A percentile compares a stretch with the other conserved stretches of the same genome.
phyloP scores from a whole-genome alignment of 2,888 invertebrate genomes.

The Nowickia ferox region DNA sequence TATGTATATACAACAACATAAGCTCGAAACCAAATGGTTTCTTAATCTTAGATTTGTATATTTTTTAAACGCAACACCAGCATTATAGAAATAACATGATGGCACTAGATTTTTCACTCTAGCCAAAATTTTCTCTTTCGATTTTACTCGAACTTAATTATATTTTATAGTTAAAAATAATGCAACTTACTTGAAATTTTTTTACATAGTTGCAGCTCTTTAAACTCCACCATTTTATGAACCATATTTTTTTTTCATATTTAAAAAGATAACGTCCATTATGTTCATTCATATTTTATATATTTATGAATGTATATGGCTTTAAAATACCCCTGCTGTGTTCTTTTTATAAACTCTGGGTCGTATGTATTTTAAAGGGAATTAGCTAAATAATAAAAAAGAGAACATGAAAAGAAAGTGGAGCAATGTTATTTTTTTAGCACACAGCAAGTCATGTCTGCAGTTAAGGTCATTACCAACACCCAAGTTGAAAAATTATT shows the following conservation, averaged over 20 bases:
- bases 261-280: neutral
- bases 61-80: no score
- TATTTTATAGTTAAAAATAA: neutral
- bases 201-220: neutral
- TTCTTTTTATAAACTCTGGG: neutral
- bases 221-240: slow-evolving; percentile 12
- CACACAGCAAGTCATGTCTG: slow-evolving; percentile 20
- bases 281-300: neutral
- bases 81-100: no score
- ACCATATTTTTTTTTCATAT: slow-evolving; percentile 10
- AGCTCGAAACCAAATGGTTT: no score
- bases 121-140: no score
- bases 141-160: neutral
- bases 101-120: no score
- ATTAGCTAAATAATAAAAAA: slow-evolving; percentile 10
- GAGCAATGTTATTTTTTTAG: slow-evolving; percentile 1
- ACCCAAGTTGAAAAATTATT: neutral
- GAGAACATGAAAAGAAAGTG: slow-evolving; percentile 1
- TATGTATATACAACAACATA: no score
- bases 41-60: no score
- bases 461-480: slow-evolving; percentile 13
- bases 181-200: neutral
- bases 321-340: slow-evolving; percentile 38
- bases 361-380: slow-evolving; percentile 13
- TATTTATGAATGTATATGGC: neutral